Evolutionary conservation across 2,113 vertebrate genomes (phyloP), one percentile per base, ranked within the genome.

Genomic region (Argyrosomus japonicus): DNA sequence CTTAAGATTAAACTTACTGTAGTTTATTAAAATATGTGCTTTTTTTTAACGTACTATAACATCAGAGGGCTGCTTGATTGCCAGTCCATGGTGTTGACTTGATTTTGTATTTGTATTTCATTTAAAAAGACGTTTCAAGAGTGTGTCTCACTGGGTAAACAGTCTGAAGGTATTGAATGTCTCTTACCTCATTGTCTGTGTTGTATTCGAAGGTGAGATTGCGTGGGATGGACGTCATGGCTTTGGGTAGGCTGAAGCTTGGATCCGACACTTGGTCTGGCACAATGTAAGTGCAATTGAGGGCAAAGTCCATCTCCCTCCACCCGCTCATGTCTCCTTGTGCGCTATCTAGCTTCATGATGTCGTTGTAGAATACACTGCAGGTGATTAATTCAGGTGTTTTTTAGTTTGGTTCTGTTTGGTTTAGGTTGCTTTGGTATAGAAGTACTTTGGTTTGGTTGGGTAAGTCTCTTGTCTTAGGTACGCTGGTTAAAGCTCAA

Each of bases 261-360:
- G 92, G 93, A 57, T 95, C 94, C 0, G 90, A 89, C 21, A 86
- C 83, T 82, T 95, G 95, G 87, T 95, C 94, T 0, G 90, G 94
- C 14, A 96, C 94, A 6, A 95, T 94, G 91, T 95, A 95, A 64
- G 95, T 95, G 90, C 94, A 95, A 88, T 91, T 95, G 36, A 92
- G 84, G 45, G 93, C 93, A 6, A 95, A 95, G 77, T 96, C 94
- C 54, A 87, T 57, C 83, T 95, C 95, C 68, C 85, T 82, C 95
- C 95, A 95, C 3, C 84, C 25, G 2, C 85, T 92, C 88, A 93
- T 91, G 87, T 94, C 93, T 56, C 74, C 89, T 2, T 78, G 29
- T 18, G 74, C 60, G 54, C 76, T 87, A 29, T 95, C 92, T 68
- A 91, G 84, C 86, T 94, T 95, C 95, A 96, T 95, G 23, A 79